Evolutionary conservation across 2,888 invertebrate species (phyloP), one percentile per base, ranked within the genome.

Genomic region (Latrodectus elegans): DNA sequence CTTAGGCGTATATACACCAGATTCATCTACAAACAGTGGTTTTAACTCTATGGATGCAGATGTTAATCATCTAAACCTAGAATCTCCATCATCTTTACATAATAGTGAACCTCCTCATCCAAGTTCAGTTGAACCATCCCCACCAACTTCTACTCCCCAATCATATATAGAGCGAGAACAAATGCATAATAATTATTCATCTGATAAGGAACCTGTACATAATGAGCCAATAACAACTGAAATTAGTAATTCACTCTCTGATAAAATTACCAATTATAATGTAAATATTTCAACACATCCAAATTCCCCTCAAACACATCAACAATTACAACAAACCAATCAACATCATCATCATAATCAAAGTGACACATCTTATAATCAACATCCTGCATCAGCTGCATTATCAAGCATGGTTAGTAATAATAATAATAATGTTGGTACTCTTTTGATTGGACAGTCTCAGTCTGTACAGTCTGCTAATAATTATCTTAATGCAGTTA

Each of bases 71-170:
- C 92, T 97, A 85, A 96, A 96, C 0, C 93, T 97, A 89, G 97
- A 97, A 92, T 97, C 97, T 0, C 97, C 97, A 0, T 95, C 96
- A 0, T 96, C 96, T 65, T 96, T 97, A 90, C 95, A 93, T 86
- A 93, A 96, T 0, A 96, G 95, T 72, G 97, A 97, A 92, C 94
- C 97, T 92, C 95, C 95, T 95, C 96, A 96, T 90, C 96, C 96
- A 90, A 95, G 94, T 91, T 94, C 95, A 0, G 94, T 94, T 0
- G 95, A 95, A 90, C 93, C 93, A 53, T 80, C 85, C 14, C 93
- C 93, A 65, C 90, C 91, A 76, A 90, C 90, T 15, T 53, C 89
- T 14, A 89, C 91, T 8, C 90, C 91, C 9, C 91, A 91, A 75
- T 90, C 90, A 71, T 92, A 91, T 89, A 90, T 91, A 51, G 92